A percentile compares a stretch with the other conserved stretches of the same genome.
phyloP scores from a whole-genome alignment of 2,113 vertebrate species.

The Tachysurus vachellii region DNA sequence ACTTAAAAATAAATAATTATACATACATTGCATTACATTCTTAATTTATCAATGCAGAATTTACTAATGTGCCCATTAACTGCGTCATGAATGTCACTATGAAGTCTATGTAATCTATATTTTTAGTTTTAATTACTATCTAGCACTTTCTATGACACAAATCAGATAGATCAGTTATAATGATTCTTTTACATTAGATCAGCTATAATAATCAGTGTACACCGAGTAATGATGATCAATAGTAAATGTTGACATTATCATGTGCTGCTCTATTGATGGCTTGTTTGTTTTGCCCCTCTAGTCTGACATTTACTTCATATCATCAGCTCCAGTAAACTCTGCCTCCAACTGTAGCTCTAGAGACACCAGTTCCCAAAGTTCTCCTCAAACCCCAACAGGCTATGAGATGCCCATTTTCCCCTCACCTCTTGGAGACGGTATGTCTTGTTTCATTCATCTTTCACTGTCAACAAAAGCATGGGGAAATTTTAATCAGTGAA shows the following conservation, averaged over 20 bases:
- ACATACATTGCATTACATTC: too few relatives aligned
- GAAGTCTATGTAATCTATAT: too few relatives aligned
- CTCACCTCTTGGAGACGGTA: constrained; percentile 87
- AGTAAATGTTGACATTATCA: neutral
- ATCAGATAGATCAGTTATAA: neutral
- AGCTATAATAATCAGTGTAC: neutral
- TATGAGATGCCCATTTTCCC: constrained; percentile 84
- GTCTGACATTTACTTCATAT: constrained; percentile 97
- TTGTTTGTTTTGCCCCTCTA: constrained; percentile 63
- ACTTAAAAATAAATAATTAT: neutral
- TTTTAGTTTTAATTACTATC: too few relatives aligned
- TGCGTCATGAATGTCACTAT: too few relatives aligned
- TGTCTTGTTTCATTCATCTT: constrained; percentile 33
- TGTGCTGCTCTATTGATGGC: neutral
- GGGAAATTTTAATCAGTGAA: neutral
- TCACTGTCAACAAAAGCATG: neutral
- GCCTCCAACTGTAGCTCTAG: constrained; percentile 87
- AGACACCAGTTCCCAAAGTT: constrained; percentile 85
- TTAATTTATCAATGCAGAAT: too few relatives aligned
- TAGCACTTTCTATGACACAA: too few relatives aligned
- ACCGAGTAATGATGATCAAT: neutral
- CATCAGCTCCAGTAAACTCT: constrained; percentile 79
- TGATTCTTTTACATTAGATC: neutral
- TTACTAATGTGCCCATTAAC: too few relatives aligned
- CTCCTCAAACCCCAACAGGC: constrained; percentile 87